phyloP scores from a whole-genome alignment of 1,140 invertebrate genomes.

The Melipona quadrifasciata region DNA sequence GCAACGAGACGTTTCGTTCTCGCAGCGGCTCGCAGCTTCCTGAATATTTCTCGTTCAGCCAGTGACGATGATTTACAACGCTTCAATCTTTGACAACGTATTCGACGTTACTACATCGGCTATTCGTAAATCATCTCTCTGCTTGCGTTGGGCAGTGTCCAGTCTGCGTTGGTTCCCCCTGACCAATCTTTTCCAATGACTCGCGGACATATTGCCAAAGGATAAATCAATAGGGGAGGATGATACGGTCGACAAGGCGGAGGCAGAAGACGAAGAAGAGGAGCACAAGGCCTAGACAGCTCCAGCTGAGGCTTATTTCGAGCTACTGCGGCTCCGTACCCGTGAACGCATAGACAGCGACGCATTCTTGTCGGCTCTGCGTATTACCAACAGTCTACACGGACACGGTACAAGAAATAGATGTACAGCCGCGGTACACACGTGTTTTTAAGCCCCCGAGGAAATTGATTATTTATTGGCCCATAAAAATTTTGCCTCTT shows the following conservation, averaged over 20 bases:
- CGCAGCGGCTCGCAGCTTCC: not conserved
- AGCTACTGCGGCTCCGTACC: constrained; percentile 5
- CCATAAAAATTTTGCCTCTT: constrained; percentile 47
- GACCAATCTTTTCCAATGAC: constrained; percentile 25
- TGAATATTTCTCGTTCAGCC: not conserved
- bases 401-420: constrained; percentile 7
- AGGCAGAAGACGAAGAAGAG: not conserved
- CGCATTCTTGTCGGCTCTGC: constrained; percentile 10
- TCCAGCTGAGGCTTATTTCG: constrained; percentile 66
- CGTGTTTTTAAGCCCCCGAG: constrained; percentile 34
- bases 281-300: constrained; percentile 51
- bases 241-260: constrained; percentile 13
- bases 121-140: constrained; percentile 6
- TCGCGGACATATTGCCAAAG: constrained; percentile 39
- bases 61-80: not conserved
- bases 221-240: constrained; percentile 57
- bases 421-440: not conserved
- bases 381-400: not conserved
- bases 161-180: not conserved
- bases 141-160: not conserved
- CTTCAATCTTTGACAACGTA: not conserved
- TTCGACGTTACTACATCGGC: constrained; percentile 9
- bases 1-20: not conserved
- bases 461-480: constrained; percentile 65
- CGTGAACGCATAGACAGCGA: constrained; percentile 24